Base-by-base conservation (phyloP, 2,888 invertebrate genomes). In the Scaptomyza cyrtandrae region DNA sequence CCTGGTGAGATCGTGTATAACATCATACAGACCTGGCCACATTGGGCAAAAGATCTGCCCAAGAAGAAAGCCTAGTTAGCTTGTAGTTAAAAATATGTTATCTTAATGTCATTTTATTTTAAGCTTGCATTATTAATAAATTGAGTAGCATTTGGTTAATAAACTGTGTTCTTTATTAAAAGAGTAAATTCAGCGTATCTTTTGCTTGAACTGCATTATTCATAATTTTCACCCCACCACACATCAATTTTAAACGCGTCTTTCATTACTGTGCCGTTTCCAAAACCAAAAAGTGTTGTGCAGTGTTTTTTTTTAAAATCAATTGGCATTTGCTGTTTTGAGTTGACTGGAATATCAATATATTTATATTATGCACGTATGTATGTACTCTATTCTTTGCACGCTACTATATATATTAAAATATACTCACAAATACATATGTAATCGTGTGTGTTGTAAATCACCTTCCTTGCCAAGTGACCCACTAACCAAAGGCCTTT, bases 1-100 rank as follows among this genome's bases (percentile, higher is more conserved):
- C 96, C 96, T 0, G 96, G 96, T 0, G 93, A 94, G 33, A 92
- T 92, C 13, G 90, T 96, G 0, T 95, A 93, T 76, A 93, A 94
- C 45, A 93, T 95, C 50, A 94, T 96, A 0, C 93, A 94, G 84
- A 93, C 91, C 6, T 96, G 96, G 96, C 94, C 94, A 0, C 94
- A 96, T 90, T 96, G 90, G 90, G 80, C 88, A 7, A 29, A 58
- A 6, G 45, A 57, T 0, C 59, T 56, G 43, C 24, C 58, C 6
- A 14, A 31, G 10, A 50, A 50, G 6, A 6, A 10, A 10, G 3
- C n/a, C 13, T 35, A 50, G 35, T n/a, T 62, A 69, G 46, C 6
- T 27, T 6, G 6, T 55, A 16, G 27, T 7, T 52, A 49, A 13
- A 24, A 46, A 1, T 29, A 7, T 46, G 9, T 65, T 56, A 41